Evolutionary conservation across 1,140 invertebrate genomes (phyloP).

Genomic region (Mercenaria mercenaria): DNA sequence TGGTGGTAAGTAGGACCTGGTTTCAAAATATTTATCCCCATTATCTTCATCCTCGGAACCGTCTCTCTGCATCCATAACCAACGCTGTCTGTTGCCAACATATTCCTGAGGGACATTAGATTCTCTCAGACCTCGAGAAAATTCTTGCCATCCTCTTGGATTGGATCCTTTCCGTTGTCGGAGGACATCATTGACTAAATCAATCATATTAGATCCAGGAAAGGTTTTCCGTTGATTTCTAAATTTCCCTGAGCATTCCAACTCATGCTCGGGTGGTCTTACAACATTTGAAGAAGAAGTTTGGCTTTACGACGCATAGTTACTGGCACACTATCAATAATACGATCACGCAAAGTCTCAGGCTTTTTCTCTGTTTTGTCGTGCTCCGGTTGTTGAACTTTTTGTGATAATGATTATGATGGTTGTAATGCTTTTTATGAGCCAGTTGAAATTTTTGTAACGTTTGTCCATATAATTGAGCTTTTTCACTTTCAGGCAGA

Average conservation of each 20-base stretch:
- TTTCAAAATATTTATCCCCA: neutral
- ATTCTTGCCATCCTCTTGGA: neutral
- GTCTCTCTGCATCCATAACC: neutral
- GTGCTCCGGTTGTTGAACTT: neutral
- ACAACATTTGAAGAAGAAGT: conserved; percentile 1
- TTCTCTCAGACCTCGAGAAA: neutral
- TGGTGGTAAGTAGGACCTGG: too few relatives aligned
- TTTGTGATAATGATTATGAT: too few relatives aligned
- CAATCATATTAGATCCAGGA: neutral
- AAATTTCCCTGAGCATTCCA: neutral
- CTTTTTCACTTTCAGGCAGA: conserved; percentile 18
- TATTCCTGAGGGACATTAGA: neutral
- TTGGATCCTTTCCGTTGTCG: neutral
- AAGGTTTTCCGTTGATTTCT: neutral
- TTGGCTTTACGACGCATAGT: conserved; percentile 12
- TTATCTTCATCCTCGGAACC: neutral
- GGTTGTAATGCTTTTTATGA: neutral
- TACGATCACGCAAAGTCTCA: neutral
- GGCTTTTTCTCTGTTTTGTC: neutral
- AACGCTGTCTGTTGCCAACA: neutral
- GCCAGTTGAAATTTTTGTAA: conserved; percentile 8
- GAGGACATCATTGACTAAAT: conserved; percentile 6
- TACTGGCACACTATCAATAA: neutral
- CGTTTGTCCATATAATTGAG: neutral
- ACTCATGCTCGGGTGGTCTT: neutral